Base-by-base conservation (phyloP, 2,888 invertebrate species). In the Tridacna gigas region DNA sequence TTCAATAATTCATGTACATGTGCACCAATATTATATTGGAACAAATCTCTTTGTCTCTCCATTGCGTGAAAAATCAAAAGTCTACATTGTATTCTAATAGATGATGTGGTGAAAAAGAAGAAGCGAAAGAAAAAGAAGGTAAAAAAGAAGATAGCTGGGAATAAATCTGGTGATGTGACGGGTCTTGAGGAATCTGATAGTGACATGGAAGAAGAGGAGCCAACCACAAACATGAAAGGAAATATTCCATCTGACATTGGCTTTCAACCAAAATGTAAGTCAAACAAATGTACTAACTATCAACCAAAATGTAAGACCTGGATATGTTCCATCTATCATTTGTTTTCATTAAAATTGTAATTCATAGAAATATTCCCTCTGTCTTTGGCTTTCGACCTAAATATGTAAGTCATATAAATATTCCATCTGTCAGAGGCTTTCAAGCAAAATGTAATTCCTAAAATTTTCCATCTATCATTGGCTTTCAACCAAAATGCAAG, bases 41-140 rank as follows among this genome's bases (percentile, higher is more conserved):
- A 37, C 37, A 37, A 37, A 37, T 37, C 3, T 37, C 37, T 4
- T 37, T 37, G 37, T 37, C 37, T 37, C 37, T 37, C 7, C 37
- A 2, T 37, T 37, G 37, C 7, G 37, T 37, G 2, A 37, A 37
- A 37, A 37, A 37, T 37, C 7, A 37, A 37, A 37, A 37, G 37
- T 37, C 37, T 4, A 37, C 7, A 37, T 37, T 37, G 37, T 7
- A 7, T 37, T 63, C 26, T 13, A 22, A 37, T 9, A 48, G 71
- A 71, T 22, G 47, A 67, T n/a, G 28, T 18, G 25, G 37, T 47
- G 1, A 69, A 67, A 26, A 51, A 69, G 37, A 79, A 79, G 48
- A 81, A 79, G 28, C 74, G 80, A 69, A 74, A 84, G 66, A 78
- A 82, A 61, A 81, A 79, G 61, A 63, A 80, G 63, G 26, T 74